Evolutionary conservation across 2,888 invertebrate species (phyloP).

Genomic region (Agrilus biguttatus): DNA sequence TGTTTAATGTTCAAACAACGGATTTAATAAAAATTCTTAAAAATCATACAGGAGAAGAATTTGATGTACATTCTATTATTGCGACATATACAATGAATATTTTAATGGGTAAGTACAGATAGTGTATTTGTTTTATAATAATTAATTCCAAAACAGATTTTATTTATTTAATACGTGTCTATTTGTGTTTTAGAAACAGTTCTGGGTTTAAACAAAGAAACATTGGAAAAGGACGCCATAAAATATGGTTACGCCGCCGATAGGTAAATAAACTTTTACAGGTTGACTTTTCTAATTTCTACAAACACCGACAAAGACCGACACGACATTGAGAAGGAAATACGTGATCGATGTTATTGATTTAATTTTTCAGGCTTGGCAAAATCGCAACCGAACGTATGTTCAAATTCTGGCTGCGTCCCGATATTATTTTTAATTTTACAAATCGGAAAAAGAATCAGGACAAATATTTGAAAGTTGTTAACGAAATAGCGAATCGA

Average conservation of each 20-base stretch:
- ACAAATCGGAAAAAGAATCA: slow-evolving; percentile 12
- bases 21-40: slow-evolving; percentile 9
- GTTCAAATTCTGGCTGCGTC: slow-evolving; percentile 14
- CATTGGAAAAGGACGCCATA: slow-evolving; percentile 13
- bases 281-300: not conserved
- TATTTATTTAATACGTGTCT: no score
- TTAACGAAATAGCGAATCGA: slow-evolving; percentile 13
- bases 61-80: slow-evolving; percentile 13
- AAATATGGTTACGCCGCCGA: slow-evolving; percentile 13
- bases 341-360: not conserved
- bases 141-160: no score
- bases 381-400: slow-evolving; percentile 9
- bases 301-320: not conserved
- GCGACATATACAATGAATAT: slow-evolving; percentile 12
- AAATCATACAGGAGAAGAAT: slow-evolving; percentile 11
- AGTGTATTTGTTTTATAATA: no score
- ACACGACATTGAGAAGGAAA: not conserved
- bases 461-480: slow-evolving; percentile 10
- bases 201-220: slow-evolving; percentile 15
- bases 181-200: slow-evolving; percentile 13
- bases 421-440: slow-evolving; percentile 13
- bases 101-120: slow-evolving; percentile 12
- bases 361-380: slow-evolving; percentile 10
- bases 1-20: slow-evolving; percentile 13
- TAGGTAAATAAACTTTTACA: slow-evolving; percentile 10